phyloP scores from a whole-genome alignment of 1,140 invertebrate genomes.

The Calephelis virginiensis region DNA sequence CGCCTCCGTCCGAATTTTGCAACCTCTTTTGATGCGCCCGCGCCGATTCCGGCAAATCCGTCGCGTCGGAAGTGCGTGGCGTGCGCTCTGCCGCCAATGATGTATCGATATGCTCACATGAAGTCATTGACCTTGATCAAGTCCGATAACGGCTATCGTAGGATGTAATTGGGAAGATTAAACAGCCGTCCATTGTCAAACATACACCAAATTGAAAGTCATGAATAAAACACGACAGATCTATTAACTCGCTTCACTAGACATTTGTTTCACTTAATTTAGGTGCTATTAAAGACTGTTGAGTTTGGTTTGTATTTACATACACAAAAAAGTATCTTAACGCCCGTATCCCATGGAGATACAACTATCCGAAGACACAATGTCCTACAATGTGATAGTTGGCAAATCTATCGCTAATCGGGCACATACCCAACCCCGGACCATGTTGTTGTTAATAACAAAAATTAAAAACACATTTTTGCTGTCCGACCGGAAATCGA shows the following conservation, averaged over 20 bases:
- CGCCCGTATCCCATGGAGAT: no score
- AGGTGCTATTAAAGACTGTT: background rate
- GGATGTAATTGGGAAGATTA: conserved; percentile 58
- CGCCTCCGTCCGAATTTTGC: conserved; percentile 73
- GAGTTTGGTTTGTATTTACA: conserved; percentile 3
- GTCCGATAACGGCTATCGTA: conserved; percentile 55
- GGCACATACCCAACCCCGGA: no score
- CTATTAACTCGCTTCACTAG: background rate
- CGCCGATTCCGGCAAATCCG: conserved; percentile 77
- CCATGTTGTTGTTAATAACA: no score
- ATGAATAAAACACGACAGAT: conserved; percentile 14
- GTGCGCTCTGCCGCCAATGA: conserved; percentile 57
- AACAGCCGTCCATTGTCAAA: conserved; percentile 43
- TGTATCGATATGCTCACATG: conserved; percentile 63
- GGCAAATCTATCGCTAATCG: no score
- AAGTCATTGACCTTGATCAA: conserved; percentile 67
- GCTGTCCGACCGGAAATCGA: no score
- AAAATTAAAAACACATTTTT: no score
- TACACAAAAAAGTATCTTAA: no score
- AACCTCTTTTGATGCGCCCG: conserved; percentile 71
- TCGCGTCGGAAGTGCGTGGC: conserved; percentile 75
- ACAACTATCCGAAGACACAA: no score
- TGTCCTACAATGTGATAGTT: no score
- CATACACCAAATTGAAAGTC: background rate
- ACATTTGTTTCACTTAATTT: conserved; percentile 3